Percentiles rank a stretch among this genome's conserved stretches.
Evolutionary conservation across 2,113 vertebrate species (phyloP).

Genomic region (Callionymus lyra): DNA sequence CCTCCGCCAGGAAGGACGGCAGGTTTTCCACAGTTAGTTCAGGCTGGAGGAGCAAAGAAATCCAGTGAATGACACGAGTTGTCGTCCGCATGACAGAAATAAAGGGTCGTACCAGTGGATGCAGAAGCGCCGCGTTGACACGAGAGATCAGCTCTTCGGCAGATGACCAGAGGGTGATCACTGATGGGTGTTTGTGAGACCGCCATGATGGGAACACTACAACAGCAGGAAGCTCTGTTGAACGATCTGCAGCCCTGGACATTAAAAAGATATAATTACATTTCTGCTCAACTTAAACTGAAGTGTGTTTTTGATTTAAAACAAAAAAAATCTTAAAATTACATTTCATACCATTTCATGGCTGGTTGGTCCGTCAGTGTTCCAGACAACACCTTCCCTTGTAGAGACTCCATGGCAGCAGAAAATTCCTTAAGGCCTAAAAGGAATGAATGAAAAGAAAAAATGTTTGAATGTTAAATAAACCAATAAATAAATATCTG

Average conservation of each 20-base stretch:
- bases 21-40: slow-evolving; percentile 85
- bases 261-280: background rate
- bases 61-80: background rate
- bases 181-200: slow-evolving; percentile 33
- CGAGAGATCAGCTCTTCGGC: slow-evolving; percentile 53
- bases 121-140: slow-evolving; percentile 61
- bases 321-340: slow-evolving; percentile 14
- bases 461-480: too few relatives aligned
- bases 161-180: slow-evolving; percentile 41
- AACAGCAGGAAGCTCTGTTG: slow-evolving; percentile 67
- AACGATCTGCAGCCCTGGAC: slow-evolving; percentile 69
- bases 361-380: slow-evolving; percentile 70
- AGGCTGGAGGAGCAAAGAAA: slow-evolving; percentile 63
- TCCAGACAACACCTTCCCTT: slow-evolving; percentile 68
- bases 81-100: too few relatives aligned
- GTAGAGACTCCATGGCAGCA: slow-evolving; percentile 68
- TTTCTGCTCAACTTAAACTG: background rate
- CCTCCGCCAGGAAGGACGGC: slow-evolving; percentile 67
- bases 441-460: too few relatives aligned
- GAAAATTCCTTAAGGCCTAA: slow-evolving; percentile 67
- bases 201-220: slow-evolving; percentile 64
- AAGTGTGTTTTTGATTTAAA: too few relatives aligned
- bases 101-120: slow-evolving; percentile 65
- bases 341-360: slow-evolving; percentile 50
- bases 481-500: too few relatives aligned